Percentiles rank a stretch among this genome's conserved stretches.
These are phyloP conservation scores for Halcyon senegalensis DNA, from an alignment of 2,113 vertebrate genomes.

Conservation along the genomic window DNA sequence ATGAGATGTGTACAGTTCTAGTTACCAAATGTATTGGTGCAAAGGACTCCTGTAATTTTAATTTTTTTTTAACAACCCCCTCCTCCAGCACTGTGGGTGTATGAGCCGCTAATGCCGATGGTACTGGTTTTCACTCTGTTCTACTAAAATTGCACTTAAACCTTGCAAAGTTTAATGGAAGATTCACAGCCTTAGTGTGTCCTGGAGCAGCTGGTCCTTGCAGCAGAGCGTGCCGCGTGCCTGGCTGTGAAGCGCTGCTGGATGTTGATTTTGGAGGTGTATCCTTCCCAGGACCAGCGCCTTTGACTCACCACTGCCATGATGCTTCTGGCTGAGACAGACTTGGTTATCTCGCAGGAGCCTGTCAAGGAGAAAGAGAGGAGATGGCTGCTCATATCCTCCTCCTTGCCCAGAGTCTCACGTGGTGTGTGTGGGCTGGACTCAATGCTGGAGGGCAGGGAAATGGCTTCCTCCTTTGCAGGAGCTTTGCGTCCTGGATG, in stretches of 20 bases:
- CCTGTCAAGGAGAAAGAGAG: not conserved
- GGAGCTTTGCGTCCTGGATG: not conserved
- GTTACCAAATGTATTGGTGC: not conserved
- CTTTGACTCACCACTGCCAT: constrained; percentile 12
- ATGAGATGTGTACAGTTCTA: not conserved
- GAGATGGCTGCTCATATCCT: not conserved
- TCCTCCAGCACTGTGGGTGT: not conserved
- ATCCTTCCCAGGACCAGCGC: not conserved
- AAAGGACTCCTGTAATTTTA: not conserved
- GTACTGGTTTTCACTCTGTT: not conserved
- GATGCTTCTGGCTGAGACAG: not conserved
- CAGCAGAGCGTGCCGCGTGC: not conserved
- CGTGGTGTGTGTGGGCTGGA: not conserved
- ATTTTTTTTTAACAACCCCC: not conserved
- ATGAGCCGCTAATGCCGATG: not conserved
- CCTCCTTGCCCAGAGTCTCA: not conserved
- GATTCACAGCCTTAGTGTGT: not conserved
- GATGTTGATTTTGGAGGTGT: constrained; percentile 44
- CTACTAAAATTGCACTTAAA: not conserved
- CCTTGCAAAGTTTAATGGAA: not conserved
- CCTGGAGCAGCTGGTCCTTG: not conserved
- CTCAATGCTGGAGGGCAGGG: not conserved
- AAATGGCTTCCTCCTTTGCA: not conserved
- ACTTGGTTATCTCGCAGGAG: not conserved
- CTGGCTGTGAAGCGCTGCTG: not conserved